These are phyloP conservation scores for Patella pellucida DNA, from an alignment of 2,888 invertebrate species.

Conservation along the genomic window DNA sequence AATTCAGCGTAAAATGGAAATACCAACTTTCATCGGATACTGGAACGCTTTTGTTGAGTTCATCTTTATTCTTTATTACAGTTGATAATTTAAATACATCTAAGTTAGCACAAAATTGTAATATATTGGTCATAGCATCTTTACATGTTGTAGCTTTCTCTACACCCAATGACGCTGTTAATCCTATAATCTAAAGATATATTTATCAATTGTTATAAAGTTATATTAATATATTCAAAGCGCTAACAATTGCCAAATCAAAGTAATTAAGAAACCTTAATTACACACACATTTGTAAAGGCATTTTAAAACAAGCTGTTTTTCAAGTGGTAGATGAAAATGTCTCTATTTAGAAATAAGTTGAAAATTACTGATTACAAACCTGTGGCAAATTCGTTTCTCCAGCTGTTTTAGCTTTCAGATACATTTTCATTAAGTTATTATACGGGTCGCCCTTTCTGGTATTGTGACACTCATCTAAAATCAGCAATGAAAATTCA, in stretches of 20 bases:
- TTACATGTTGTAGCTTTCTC: constrained; percentile 49
- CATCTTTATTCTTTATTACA: constrained; percentile 43
- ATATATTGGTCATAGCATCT: constrained; percentile 59
- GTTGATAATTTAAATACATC: constrained; percentile 47
- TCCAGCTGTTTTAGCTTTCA: constrained; percentile 26
- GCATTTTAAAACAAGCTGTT: too few relatives aligned
- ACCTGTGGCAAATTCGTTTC: not conserved
- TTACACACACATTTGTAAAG: too few relatives aligned
- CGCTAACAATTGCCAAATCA: too few relatives aligned
- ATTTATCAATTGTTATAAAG: too few relatives aligned
- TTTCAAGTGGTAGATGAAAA: too few relatives aligned
- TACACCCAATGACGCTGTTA: constrained; percentile 68
- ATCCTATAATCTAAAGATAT: constrained; percentile 61
- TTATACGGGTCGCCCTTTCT: constrained; percentile 47
- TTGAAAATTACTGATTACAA: too few relatives aligned
- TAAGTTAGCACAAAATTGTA: constrained; percentile 55
- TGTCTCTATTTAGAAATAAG: too few relatives aligned
- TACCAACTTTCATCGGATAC: constrained; percentile 47
- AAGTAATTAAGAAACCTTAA: too few relatives aligned
- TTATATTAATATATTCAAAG: too few relatives aligned
- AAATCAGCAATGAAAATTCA: constrained; percentile 38
- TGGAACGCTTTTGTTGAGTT: constrained; percentile 43
- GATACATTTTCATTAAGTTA: constrained; percentile 40
- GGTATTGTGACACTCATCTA: constrained; percentile 52
- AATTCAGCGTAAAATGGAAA: too few relatives aligned